These are phyloP conservation scores for Drosophila pseudotakahashii DNA, from an alignment of 2,888 invertebrate genomes.

Conservation along the genomic window DNA sequence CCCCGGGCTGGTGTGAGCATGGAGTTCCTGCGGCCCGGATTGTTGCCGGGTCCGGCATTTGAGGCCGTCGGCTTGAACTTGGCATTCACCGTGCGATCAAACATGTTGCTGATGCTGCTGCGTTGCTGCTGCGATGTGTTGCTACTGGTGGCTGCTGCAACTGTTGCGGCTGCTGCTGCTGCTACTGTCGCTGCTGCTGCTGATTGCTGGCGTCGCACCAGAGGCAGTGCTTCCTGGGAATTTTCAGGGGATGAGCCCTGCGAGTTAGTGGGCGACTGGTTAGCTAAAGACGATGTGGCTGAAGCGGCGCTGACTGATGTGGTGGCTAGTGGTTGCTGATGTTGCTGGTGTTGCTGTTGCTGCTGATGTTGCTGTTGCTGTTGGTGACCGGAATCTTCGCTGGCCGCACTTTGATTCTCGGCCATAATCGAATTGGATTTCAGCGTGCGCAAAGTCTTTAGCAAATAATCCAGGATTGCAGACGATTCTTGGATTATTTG, in stretches of 20 bases:
- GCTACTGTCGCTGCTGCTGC: conserved; percentile 45
- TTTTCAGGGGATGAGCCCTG: conserved; percentile 81
- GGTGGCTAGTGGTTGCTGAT: conserved; percentile 58
- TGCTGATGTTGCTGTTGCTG: conserved; percentile 77
- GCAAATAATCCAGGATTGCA: conserved; percentile 83
- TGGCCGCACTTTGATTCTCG: conserved; percentile 84
- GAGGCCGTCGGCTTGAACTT: conserved; percentile 74
- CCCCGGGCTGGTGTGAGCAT: conserved; percentile 74
- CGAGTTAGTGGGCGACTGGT: conserved; percentile 65
- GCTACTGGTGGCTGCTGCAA: conserved; percentile 31
- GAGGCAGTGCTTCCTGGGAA: conserved; percentile 69
- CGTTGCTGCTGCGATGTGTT: conserved; percentile 31
- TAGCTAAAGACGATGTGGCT: conserved; percentile 26
- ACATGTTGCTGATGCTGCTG: conserved; percentile 70
- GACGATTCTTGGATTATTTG: conserved; percentile 72
- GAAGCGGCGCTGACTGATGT: conserved; percentile 47
- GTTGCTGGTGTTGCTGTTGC: conserved; percentile 60
- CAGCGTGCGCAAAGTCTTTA: conserved; percentile 82
- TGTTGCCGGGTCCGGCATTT: conserved; percentile 45
- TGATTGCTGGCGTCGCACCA: conserved; percentile 36
- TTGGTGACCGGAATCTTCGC: conserved; percentile 84
- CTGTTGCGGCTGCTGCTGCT: conserved; percentile 10
- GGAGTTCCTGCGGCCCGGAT: conserved; percentile 74
- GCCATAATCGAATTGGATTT: conserved; percentile 84
- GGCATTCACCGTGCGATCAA: conserved; percentile 78